Evolutionary conservation across 2,888 invertebrate species (phyloP), one percentile per base, ranked within the genome.

Genomic region (Ophion ventricosus): DNA sequence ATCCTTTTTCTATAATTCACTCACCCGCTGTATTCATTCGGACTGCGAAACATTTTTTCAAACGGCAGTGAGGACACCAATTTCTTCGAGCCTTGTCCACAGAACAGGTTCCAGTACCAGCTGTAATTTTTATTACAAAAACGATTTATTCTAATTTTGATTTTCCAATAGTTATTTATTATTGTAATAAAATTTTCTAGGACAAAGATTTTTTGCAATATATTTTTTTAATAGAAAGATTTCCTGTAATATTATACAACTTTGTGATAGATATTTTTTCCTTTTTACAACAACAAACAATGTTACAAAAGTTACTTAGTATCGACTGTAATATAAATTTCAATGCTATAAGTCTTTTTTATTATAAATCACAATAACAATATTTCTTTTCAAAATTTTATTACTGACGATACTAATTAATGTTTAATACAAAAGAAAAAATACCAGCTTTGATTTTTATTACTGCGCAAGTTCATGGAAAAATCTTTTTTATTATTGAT

Each of bases 41-140:
- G 66, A 96, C 96, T 0, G 95, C 93, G 86, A 97, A 95, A 90
- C 98, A 98, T 89, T 96, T 96, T 90, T 96, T 96, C 20, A 98
- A 94, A 56, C 98, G 94, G 90, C 98, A 98, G 89, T 96, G 96
- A 0, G 98, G 97, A 92, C 98, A 98, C 98, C 97, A 98, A 93
- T 98, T 98, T 85, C 98, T 93, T 73, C 97, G 94, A 0, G 97
- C 96, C 93, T 97, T 97, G 93, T 98, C 97, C 72, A 98, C 95
- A 0, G 96, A 93, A 90, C 98, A 98, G 82, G 94, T 94, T 17
- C 96, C 96, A 83, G 95, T 96, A 1, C 96, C 96, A 84, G 97
- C 96, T 96, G 89, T 59, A 89, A 92, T 79, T 29, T 66, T 56
- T 35, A 74, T 54, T 40, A 20, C 26, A 56, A 57, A 49, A 49